These are phyloP conservation scores for Anas platyrhynchos DNA, from an alignment of 2,113 vertebrate species.

Conservation along the genomic window DNA sequence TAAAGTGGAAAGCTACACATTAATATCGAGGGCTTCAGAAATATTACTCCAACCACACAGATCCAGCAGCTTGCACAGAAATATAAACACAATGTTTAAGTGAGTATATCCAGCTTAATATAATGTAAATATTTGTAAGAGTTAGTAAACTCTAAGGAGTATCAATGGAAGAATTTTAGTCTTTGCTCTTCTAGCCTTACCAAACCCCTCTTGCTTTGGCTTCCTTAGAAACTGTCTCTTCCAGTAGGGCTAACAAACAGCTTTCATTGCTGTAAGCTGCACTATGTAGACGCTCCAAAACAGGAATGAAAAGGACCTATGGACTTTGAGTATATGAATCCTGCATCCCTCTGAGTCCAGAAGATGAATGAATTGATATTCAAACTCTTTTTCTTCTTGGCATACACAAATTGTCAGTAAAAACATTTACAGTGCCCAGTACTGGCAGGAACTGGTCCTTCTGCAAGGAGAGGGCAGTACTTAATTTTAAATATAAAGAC, in stretches of 20 bases:
- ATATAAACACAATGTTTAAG: not conserved
- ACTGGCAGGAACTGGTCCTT: not conserved
- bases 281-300: not conserved
- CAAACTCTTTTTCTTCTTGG: not conserved
- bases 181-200: not conserved
- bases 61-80: not conserved
- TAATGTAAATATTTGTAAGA: not conserved
- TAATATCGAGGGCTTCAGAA: not conserved
- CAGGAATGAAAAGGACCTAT: not conserved
- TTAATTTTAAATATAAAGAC: not conserved
- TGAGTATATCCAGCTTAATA: not conserved
- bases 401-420: not conserved
- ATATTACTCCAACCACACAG: not conserved
- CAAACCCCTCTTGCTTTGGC: not conserved
- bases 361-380: not conserved
- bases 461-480: not conserved
- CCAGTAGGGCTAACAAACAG: not conserved
- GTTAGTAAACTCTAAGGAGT: not conserved
- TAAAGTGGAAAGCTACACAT: not conserved
- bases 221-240: not conserved
- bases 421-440: not conserved
- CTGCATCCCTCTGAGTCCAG: not conserved
- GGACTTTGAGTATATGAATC: not conserved
- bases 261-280: not conserved
- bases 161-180: not conserved